Evolutionary conservation across 2,113 vertebrate species (phyloP).

Genomic region (Lepidothrix coronata): DNA sequence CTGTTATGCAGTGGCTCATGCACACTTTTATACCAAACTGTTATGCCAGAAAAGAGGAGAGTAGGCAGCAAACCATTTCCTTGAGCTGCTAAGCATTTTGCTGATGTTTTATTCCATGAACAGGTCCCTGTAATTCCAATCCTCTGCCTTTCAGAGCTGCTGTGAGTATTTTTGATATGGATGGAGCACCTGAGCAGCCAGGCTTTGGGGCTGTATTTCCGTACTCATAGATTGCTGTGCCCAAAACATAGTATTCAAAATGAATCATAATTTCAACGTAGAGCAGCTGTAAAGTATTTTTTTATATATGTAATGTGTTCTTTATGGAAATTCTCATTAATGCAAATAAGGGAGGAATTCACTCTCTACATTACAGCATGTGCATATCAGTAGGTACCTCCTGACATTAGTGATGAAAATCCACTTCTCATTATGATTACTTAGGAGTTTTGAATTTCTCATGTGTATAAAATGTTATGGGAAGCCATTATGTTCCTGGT

Average conservation of each 20-base stretch:
- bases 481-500: constrained; percentile 53
- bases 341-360: constrained; percentile 50
- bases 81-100: background rate
- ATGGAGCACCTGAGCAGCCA: background rate
- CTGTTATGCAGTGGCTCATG: background rate
- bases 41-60: background rate
- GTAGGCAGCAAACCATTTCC: background rate
- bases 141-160: background rate
- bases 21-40: background rate
- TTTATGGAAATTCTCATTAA: constrained; percentile 63
- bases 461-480: constrained; percentile 59
- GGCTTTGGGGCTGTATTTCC: background rate
- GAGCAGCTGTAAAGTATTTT: constrained; percentile 43
- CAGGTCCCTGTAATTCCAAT: background rate
- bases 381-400: constrained; percentile 27
- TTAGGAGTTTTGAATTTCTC: constrained; percentile 54
- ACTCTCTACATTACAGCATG: background rate
- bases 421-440: constrained; percentile 56
- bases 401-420: constrained; percentile 53
- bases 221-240: background rate
- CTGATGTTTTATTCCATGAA: background rate
- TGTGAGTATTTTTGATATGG: background rate
- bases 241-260: background rate
- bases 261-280: constrained; percentile 25
- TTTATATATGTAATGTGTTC: constrained; percentile 33